These are phyloP conservation scores for Elephas maximus DNA, from an alignment of 2,113 vertebrate species.

Conservation along the genomic window DNA sequence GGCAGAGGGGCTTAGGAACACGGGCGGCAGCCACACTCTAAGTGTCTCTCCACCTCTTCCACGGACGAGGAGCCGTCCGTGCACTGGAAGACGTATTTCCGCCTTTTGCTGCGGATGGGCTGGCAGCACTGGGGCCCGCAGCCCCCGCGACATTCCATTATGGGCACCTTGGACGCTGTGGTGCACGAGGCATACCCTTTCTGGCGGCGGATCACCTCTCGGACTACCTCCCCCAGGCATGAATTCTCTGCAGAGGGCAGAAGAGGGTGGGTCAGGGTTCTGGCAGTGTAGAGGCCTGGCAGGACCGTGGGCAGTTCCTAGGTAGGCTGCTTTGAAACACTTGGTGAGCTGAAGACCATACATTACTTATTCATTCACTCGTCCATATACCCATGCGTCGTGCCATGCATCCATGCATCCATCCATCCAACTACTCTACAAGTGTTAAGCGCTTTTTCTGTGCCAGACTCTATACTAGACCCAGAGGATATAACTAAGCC, in stretches of 20 bases:
- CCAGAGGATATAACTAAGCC: neutral
- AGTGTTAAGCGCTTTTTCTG: neutral
- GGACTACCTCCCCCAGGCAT: constrained; percentile 94
- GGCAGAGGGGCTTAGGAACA: constrained; percentile 88
- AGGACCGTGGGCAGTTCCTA: accelerated
- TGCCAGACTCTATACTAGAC: neutral
- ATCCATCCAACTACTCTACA: neutral
- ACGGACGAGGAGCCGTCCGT: constrained; percentile 94
- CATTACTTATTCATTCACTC: accelerated
- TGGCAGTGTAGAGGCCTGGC: accelerated
- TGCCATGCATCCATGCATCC: accelerated
- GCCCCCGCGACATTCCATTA: constrained; percentile 92
- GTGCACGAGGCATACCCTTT: constrained; percentile 92
- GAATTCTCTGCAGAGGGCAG: constrained; percentile 88
- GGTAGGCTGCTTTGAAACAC: neutral
- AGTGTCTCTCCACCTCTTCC: constrained; percentile 95
- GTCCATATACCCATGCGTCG: neutral
- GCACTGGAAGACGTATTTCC: constrained; percentile 97
- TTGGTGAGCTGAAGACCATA: neutral
- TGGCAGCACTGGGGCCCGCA: constrained; percentile 95
- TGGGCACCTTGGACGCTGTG: constrained; percentile 92
- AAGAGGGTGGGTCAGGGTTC: neutral
- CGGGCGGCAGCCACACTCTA: constrained; percentile 95
- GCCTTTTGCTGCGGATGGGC: constrained; percentile 93
- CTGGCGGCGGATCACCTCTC: constrained; percentile 95